Evolutionary conservation across 2,113 vertebrate species (phyloP).

Genomic region (Burhinus oedicnemus): DNA sequence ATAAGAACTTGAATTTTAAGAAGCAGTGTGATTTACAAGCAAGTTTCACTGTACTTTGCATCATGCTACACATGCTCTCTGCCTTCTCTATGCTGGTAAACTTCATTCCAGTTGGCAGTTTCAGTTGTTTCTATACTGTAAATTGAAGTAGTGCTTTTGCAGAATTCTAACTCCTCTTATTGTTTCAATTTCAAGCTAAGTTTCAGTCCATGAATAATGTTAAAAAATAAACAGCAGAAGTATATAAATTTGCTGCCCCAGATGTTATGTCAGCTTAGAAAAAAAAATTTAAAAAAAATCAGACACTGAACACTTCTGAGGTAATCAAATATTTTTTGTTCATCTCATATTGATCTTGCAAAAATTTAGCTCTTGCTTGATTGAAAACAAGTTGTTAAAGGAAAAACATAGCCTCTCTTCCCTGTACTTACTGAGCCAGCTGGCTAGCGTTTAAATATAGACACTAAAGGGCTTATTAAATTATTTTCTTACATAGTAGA

Average conservation of each 20-base stretch:
- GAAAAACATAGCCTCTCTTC: not conserved
- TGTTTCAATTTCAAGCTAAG: constrained; percentile 20
- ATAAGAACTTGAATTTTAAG: constrained; percentile 3
- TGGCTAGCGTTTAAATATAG: not conserved
- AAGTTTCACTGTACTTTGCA: not conserved
- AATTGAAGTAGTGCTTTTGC: not conserved
- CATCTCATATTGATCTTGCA: not conserved
- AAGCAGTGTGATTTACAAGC: constrained; percentile 10
- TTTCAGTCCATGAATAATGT: constrained; percentile 9
- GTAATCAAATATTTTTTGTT: constrained; percentile 39
- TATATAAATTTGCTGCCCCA: not conserved
- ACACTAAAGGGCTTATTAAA: not conserved
- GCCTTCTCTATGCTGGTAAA: not conserved
- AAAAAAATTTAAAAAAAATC: not conserved
- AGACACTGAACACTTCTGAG: not conserved
- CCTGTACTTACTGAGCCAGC: not conserved
- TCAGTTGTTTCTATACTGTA: not conserved
- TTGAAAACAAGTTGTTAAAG: not conserved
- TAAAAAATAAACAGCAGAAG: not conserved
- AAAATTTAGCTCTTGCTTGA: not conserved
- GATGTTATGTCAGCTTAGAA: not conserved
- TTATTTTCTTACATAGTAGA: not conserved
- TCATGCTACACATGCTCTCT: not conserved
- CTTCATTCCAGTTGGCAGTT: constrained; percentile 11
- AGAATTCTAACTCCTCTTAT: not conserved